Evolutionary conservation across 1,140 invertebrate species (phyloP).

Genomic region (Phortica variegata): DNA sequence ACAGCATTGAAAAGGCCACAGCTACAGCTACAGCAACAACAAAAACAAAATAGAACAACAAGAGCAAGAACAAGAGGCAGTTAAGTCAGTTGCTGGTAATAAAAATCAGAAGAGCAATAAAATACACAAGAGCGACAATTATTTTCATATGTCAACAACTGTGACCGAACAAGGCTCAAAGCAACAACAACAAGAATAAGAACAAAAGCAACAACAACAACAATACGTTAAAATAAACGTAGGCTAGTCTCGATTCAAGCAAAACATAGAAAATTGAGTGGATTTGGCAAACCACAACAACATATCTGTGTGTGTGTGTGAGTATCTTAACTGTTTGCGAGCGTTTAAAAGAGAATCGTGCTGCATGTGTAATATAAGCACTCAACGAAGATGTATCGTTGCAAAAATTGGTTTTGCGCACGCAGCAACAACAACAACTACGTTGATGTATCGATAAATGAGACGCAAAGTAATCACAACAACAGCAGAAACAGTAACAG

Average conservation of each 20-base stretch:
- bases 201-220: slow-evolving; percentile 3
- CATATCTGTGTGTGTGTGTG: neutral
- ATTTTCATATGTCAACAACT: slow-evolving; percentile 18
- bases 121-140: slow-evolving; percentile 1
- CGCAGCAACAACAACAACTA: slow-evolving; percentile 57
- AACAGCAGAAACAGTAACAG: slow-evolving; percentile 1
- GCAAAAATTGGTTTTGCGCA: slow-evolving; percentile 63
- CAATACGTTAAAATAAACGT: no score
- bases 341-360: slow-evolving; percentile 13
- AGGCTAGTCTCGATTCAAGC: no score
- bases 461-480: slow-evolving; percentile 9
- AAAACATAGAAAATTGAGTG: no score
- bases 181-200: neutral
- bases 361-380: neutral
- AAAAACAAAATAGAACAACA: slow-evolving; percentile 21
- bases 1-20: slow-evolving; percentile 37
- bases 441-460: slow-evolving; percentile 44
- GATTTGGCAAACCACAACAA: neutral
- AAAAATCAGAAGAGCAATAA: neutral
- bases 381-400: slow-evolving; percentile 54
- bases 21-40: neutral
- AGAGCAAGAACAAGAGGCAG: neutral
- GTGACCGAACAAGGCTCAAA: neutral
- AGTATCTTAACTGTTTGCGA: slow-evolving; percentile 19
- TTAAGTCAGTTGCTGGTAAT: no score